phyloP scores from a whole-genome alignment of 2,113 vertebrate species.

The Vicugna pacos region DNA sequence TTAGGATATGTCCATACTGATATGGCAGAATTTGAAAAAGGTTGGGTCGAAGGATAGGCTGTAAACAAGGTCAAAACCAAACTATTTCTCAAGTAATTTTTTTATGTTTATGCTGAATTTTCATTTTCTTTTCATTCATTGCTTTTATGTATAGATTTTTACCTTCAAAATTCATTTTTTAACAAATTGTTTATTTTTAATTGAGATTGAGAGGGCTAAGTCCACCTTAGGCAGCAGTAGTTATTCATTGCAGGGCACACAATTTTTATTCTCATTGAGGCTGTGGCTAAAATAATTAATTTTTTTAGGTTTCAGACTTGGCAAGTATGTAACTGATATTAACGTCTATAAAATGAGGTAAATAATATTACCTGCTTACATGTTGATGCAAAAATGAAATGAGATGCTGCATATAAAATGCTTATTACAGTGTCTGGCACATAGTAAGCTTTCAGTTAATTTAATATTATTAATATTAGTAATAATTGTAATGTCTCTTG shows the following conservation, averaged over 20 bases:
- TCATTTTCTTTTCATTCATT: not conserved
- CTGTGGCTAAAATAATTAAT: not conserved
- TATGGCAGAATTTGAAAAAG: not conserved
- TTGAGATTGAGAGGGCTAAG: not conserved
- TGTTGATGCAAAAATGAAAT: not conserved
- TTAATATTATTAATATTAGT: not conserved
- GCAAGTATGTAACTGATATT: not conserved
- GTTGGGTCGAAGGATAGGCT: not conserved
- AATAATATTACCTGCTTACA: not conserved
- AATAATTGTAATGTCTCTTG: not conserved
- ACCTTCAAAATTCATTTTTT: not conserved
- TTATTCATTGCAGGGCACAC: not conserved
- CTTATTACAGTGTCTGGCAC: not conserved
- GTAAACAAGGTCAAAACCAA: not conserved
- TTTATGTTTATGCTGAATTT: not conserved
- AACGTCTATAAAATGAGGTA: not conserved
- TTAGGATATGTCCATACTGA: not conserved
- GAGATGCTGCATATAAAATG: not conserved
- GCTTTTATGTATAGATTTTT: constrained; percentile 21
- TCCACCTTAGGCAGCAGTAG: not conserved
- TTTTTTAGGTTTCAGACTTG: not conserved
- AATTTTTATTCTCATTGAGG: not conserved
- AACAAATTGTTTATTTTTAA: not conserved
- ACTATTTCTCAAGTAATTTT: constrained; percentile 35
- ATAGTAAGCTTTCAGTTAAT: constrained; percentile 9